Evolutionary conservation across 1,140 invertebrate genomes (phyloP).

Genomic region (Latrodectus geometricus): DNA sequence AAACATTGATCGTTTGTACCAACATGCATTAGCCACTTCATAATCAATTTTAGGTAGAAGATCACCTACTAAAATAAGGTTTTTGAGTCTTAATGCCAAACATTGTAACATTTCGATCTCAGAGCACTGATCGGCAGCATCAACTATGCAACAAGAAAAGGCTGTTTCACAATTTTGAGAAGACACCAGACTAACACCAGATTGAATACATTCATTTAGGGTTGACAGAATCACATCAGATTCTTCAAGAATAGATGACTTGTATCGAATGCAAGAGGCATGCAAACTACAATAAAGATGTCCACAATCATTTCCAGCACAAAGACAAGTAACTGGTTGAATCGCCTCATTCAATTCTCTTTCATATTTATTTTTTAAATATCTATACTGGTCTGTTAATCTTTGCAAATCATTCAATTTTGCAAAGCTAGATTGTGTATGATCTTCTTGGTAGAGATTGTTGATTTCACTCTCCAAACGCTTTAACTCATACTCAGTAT

Average conservation of each 20-base stretch:
- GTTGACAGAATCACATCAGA: conserved; percentile 78
- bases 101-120: conserved; percentile 87
- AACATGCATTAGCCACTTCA: conserved; percentile 71
- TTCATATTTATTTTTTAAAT: conserved; percentile 60
- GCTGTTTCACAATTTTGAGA: conserved; percentile 69
- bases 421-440: neutral
- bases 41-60: conserved; percentile 75
- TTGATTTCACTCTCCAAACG: conserved; percentile 60
- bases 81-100: conserved; percentile 78
- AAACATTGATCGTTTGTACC: conserved; percentile 69
- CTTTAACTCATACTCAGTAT: conserved; percentile 20
- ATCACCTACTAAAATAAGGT: conserved; percentile 89
- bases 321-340: neutral
- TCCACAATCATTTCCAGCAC: neutral
- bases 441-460: neutral
- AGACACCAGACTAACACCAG: conserved; percentile 63
- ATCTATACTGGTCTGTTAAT: conserved; percentile 40
- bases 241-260: conserved; percentile 71
- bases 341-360: conserved; percentile 61
- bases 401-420: neutral
- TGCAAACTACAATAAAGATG: neutral
- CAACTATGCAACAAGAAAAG: conserved; percentile 87
- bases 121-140: conserved; percentile 89
- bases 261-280: conserved; percentile 2
- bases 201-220: conserved; percentile 73